Evolutionary conservation across 2,797 vertebrate species (phyloP).

Genomic region (Rhinichthys osculus): DNA sequence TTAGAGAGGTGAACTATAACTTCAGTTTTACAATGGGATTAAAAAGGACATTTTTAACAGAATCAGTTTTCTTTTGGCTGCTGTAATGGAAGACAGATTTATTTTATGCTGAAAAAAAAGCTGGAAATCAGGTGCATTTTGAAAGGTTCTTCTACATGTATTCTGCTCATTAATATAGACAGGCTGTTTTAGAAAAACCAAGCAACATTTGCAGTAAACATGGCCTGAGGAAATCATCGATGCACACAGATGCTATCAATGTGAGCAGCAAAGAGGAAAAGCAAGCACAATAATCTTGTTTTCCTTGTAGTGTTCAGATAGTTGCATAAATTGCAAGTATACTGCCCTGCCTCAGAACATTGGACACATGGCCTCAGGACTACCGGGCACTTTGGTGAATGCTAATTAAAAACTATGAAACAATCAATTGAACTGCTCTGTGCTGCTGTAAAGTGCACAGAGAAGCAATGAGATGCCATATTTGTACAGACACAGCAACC

Average conservation of each 20-base stretch:
- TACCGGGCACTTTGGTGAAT: conserved; percentile 45
- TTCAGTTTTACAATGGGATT: background rate
- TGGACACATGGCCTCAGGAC: conserved; percentile 44
- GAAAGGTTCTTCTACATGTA: background rate
- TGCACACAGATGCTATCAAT: conserved; percentile 30
- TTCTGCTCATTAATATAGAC: conserved; percentile 38
- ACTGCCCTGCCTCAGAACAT: conserved; percentile 1
- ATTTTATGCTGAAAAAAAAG: conserved; percentile 2
- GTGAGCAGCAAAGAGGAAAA: conserved; percentile 17
- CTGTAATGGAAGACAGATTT: conserved; percentile 19
- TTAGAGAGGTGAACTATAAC: conserved; percentile 26
- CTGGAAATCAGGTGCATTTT: background rate
- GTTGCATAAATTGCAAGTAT: conserved; percentile 33
- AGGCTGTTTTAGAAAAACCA: conserved; percentile 4
- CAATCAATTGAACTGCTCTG: conserved; percentile 45
- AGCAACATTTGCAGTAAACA: conserved; percentile 25
- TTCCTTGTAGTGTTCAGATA: conserved; percentile 36
- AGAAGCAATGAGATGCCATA: conserved; percentile 18
- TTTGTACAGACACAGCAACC: conserved; percentile 42
- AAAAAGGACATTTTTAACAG: conserved; percentile 3
- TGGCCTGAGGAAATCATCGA: conserved; percentile 40
- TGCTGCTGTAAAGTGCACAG: conserved; percentile 25
- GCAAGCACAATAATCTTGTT: conserved; percentile 39
- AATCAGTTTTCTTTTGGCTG: background rate
- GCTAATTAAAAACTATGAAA: conserved; percentile 60